A percentile compares a stretch with the other conserved stretches of the same genome.
Evolutionary conservation across 2,113 vertebrate species (phyloP).

Genomic region (Apodemus speciosus): DNA sequence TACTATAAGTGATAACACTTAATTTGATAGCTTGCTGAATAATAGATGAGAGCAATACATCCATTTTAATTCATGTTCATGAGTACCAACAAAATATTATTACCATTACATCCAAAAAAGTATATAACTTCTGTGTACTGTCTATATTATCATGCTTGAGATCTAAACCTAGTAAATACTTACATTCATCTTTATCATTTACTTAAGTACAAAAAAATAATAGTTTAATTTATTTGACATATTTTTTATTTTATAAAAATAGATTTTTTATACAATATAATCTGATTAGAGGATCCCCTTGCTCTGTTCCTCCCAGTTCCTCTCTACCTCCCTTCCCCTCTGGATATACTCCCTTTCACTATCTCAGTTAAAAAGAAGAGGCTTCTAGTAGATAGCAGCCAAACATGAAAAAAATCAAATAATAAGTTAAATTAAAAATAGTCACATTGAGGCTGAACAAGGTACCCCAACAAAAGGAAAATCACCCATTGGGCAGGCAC

Average conservation of each 20-base stretch:
- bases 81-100: constrained; percentile 67
- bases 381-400: background rate
- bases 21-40: constrained; percentile 73
- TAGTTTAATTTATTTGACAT: constrained; percentile 33
- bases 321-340: background rate
- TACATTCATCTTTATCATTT: constrained; percentile 35
- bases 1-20: constrained; percentile 71
- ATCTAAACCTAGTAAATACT: constrained; percentile 47
- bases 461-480: background rate
- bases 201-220: constrained; percentile 22
- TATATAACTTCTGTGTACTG: constrained; percentile 49
- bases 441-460: background rate
- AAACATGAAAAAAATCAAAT: background rate
- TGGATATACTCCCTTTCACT: background rate
- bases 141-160: constrained; percentile 53
- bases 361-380: background rate
- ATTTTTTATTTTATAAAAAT: constrained; percentile 34
- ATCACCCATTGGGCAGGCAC: background rate
- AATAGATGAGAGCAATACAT: constrained; percentile 73
- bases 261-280: background rate
- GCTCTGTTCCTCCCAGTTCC: background rate
- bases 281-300: background rate
- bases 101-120: constrained; percentile 59
- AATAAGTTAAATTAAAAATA: background rate
- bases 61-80: constrained; percentile 69